These are phyloP conservation scores for Lota lota DNA, from an alignment of 2,113 vertebrate species.

Conservation along the genomic window DNA sequence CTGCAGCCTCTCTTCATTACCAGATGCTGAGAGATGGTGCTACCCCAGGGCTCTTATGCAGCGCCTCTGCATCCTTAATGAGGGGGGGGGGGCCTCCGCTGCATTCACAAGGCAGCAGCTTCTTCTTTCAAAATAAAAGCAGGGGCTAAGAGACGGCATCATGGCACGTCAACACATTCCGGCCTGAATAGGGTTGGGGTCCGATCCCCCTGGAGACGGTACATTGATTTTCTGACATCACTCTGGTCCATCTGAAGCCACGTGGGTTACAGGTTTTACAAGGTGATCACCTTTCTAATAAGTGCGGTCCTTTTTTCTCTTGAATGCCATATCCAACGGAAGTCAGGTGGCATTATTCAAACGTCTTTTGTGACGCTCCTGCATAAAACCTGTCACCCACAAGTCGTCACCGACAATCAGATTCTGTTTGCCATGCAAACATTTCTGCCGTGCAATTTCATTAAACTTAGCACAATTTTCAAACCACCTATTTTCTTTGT, in stretches of 20 bases:
- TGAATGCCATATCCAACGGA: no score
- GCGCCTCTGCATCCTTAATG: constrained; percentile 1
- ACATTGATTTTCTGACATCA: background rate
- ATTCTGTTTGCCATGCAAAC: no score
- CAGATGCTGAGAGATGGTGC: background rate
- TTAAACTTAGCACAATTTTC: no score
- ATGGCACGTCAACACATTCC: constrained; percentile 1
- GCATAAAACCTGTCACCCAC: no score
- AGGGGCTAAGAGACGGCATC: background rate
- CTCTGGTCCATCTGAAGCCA: no score
- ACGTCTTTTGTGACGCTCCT: background rate
- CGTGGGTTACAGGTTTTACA: no score
- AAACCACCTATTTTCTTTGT: no score
- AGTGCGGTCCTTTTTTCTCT: no score
- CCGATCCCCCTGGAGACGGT: background rate
- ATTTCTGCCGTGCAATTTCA: no score
- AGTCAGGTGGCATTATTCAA: background rate
- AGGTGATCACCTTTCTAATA: no score
- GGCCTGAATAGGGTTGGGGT: background rate
- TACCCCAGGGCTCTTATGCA: background rate
- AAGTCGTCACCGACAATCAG: no score
- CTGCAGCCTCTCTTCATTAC: constrained; percentile 5
- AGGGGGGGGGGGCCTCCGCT: constrained; percentile 1
- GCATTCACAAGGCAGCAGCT: background rate
- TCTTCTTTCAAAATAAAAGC: constrained; percentile 9